These are phyloP conservation scores for Plagiodera versicolora DNA, from an alignment of 2,888 invertebrate genomes.

Conservation along the genomic window DNA sequence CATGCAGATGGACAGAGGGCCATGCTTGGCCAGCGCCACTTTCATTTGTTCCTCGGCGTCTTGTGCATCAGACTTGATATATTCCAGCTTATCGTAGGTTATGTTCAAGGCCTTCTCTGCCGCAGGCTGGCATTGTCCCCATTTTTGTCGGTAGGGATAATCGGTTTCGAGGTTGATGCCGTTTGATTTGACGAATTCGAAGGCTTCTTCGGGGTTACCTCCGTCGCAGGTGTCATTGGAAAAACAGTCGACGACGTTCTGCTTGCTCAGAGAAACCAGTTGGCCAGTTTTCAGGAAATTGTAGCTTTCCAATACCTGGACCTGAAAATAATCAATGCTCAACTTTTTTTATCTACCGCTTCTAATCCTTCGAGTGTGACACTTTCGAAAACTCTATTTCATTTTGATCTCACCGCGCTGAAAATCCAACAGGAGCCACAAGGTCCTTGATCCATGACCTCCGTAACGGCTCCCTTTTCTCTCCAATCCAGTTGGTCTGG, in stretches of 20 bases:
- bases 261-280: slow-evolving; percentile 25
- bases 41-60: slow-evolving; percentile 15
- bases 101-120: slow-evolving; percentile 14
- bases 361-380: no score
- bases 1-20: slow-evolving; percentile 20
- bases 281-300: slow-evolving; percentile 24
- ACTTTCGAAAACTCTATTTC: background rate
- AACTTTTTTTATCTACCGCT: no score
- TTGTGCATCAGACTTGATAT: slow-evolving; percentile 4
- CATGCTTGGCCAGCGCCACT: slow-evolving; percentile 14
- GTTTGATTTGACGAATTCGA: slow-evolving; percentile 18
- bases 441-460: slow-evolving; percentile 24
- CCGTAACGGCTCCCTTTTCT: slow-evolving; percentile 22
- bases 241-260: slow-evolving; percentile 40
- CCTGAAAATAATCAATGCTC: no score
- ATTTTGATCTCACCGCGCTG: slow-evolving; percentile 20
- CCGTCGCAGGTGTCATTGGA: slow-evolving; percentile 20
- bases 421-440: slow-evolving; percentile 30
- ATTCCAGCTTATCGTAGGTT: slow-evolving; percentile 5
- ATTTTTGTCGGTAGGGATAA: slow-evolving; percentile 23
- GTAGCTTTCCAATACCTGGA: slow-evolving; percentile 25
- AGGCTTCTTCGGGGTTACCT: slow-evolving; percentile 19
- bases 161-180: slow-evolving; percentile 23
- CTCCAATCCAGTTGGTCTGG: slow-evolving; percentile 21
- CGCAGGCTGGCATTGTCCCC: slow-evolving; percentile 13